Base-by-base conservation (phyloP, 1,140 invertebrate genomes). In the Drosophila albomicans region DNA sequence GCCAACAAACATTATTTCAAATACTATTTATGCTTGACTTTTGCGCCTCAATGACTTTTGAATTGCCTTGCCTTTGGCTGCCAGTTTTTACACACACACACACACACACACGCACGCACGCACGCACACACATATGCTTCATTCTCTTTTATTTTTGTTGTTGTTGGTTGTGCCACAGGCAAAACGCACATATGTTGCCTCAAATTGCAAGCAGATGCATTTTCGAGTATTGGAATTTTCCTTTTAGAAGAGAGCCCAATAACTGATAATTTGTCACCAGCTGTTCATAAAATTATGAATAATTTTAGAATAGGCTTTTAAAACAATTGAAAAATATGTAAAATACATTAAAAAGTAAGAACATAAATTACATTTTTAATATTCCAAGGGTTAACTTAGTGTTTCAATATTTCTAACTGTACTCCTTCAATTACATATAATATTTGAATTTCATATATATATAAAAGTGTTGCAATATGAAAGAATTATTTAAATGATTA, bases 21-120 rank as follows among this genome's bases (percentile, higher is more conserved):
- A 88, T 89, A 65, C 49, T 65, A 90, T 90, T 89, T 89, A 89
- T 89, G 85, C 85, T 85, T 89, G 86, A 89, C 85, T 89, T 89
- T 89, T 89, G 85, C 86, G 85, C 85, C 85, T 89, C 85, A 89
- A 89, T 89, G 85, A 89, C 85, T 89, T 89, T 89, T 89, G 85
- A 89, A 89, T 89, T 89, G 85, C 85, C 85, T 87, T 89, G 85
- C 86, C 86, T 89, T 89, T 88, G 85, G 85, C 85, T 89, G 85
- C 85, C 62, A 67, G 70, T 81, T 81, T 72, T 57, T 63, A 81
- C 79, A 80, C 76, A 77, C 77, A 78, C 48, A 16, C 16, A 65
- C 35, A 62, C 62, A 64, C 62, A 54, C 63, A 62, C 61, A n/a
- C n/a, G n/a, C n/a, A n/a, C n/a, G n/a, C n/a, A n/a, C n/a, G n/a